Evolutionary conservation across 2,797 vertebrate genomes (phyloP), one percentile per base, ranked within the genome.

Genomic region (Sebastes reedi): DNA sequence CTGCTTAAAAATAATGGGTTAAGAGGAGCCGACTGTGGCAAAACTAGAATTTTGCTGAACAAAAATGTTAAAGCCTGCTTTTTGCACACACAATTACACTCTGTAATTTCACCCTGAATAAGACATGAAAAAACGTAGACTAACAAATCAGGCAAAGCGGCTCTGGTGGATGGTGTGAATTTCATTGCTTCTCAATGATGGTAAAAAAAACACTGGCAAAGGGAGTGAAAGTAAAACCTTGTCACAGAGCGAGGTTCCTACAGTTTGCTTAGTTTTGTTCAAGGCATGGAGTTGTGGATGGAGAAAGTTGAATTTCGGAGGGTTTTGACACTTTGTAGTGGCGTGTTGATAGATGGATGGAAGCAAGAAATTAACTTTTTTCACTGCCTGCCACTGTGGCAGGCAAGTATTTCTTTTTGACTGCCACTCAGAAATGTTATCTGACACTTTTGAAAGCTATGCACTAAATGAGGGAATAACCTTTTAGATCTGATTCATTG

Each of bases 81-180:
- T 22, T 13, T 61, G n/a, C 29, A 20, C 42, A 32, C 12, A 34
- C 58, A 65, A 50, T 50, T 29, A 52, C 12, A 27, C 27, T 16
- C 2, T 52, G 11, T 22, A 30, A 75, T 64, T 67, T 22, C 8
- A 9, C 18, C 50, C n/a, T 9, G 54, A 66, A 69, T 55, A 32
- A 82, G 27, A 67, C 34, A 73, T 67, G 50, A 73, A 66, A 65
- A 59, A 71, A 20, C 5, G 7, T 52, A 39, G 55, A 61, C 68
- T 8, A 46, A 62, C 22, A 34, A 34, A 62, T 61, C 30, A n/a
- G 60, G 62, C 20, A 50, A 74, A 72, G 62, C 12, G 3, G 54
- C 56, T 80, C 32, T 10, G 5, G 16, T 18, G 12, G 27, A 55
- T 12, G 30, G 5, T 36, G 29, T 25, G 61, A 68, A 27, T 32